Conservation (phyloP, 2,888 invertebrate genomes). For the Spisula subtruncata region DNA sequence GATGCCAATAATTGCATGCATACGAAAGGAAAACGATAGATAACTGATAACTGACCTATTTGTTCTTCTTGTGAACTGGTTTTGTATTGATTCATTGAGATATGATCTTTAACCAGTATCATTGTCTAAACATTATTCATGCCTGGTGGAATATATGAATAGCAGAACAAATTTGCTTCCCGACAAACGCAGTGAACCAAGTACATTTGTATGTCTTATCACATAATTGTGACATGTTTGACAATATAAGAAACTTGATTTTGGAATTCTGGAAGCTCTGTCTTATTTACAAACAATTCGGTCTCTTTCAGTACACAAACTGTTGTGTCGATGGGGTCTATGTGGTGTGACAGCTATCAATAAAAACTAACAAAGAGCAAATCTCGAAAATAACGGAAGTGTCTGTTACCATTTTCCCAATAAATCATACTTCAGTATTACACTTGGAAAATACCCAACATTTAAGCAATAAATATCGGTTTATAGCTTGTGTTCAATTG, state of each 20-base stretch:
- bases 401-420: no score
- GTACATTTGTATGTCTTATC: background rate
- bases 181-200: background rate
- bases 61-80: background rate
- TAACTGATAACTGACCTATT: conserved; percentile 16
- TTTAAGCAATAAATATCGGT: background rate
- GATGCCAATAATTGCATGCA: background rate
- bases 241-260: no score
- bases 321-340: no score
- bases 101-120: background rate
- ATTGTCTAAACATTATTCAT: background rate
- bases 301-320: no score
- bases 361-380: no score
- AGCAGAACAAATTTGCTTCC: background rate
- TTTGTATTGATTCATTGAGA: background rate
- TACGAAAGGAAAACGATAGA: background rate
- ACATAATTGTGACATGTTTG: no score
- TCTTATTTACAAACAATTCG: no score
- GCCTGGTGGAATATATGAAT: background rate
- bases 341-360: no score
- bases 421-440: no score
- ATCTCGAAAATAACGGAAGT: no score
- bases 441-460: background rate
- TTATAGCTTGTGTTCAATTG: background rate
- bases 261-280: no score